phyloP scores from a whole-genome alignment of 2,113 vertebrate species.

The Thunnus maccoyii region DNA sequence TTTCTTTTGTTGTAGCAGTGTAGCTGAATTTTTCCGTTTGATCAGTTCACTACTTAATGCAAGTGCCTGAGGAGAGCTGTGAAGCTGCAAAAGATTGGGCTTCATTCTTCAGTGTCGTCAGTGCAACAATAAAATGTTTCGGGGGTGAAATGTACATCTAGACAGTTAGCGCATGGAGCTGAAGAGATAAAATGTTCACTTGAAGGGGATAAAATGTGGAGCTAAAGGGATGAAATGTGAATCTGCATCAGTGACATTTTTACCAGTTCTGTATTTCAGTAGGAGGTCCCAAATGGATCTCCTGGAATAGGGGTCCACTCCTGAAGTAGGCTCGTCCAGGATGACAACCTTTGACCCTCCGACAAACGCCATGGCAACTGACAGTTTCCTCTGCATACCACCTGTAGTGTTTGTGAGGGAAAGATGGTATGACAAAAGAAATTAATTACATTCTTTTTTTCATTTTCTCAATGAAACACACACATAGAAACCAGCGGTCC shows the following conservation, averaged over 20 bases:
- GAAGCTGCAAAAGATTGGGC: slow-evolving; percentile 2
- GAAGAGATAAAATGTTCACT: background rate
- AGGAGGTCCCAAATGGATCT: slow-evolving; percentile 92
- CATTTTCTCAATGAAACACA: background rate
- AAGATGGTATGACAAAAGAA: background rate
- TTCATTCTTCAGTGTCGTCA: slow-evolving; percentile 24
- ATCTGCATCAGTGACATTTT: background rate
- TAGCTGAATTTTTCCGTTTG: slow-evolving; percentile 60
- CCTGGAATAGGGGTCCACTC: slow-evolving; percentile 93
- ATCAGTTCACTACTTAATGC: slow-evolving; percentile 62
- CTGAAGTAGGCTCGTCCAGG: slow-evolving; percentile 94
- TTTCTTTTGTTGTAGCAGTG: slow-evolving; percentile 14
- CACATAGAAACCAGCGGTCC: background rate
- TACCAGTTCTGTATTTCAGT: slow-evolving; percentile 90
- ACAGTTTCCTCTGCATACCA: slow-evolving; percentile 92
- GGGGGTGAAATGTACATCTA: background rate
- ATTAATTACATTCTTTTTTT: too few species aligned
- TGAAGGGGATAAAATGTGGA: background rate
- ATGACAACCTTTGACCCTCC: slow-evolving; percentile 90
- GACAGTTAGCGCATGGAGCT: background rate
- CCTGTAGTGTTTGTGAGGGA: slow-evolving; percentile 72
- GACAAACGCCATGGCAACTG: slow-evolving; percentile 92
- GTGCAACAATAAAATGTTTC: background rate
- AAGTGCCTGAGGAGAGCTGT: slow-evolving; percentile 36
- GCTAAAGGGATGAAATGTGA: background rate